These are phyloP conservation scores for Limnephilus rhombicus DNA, from an alignment of 2,888 invertebrate genomes.

Conservation along the genomic window DNA sequence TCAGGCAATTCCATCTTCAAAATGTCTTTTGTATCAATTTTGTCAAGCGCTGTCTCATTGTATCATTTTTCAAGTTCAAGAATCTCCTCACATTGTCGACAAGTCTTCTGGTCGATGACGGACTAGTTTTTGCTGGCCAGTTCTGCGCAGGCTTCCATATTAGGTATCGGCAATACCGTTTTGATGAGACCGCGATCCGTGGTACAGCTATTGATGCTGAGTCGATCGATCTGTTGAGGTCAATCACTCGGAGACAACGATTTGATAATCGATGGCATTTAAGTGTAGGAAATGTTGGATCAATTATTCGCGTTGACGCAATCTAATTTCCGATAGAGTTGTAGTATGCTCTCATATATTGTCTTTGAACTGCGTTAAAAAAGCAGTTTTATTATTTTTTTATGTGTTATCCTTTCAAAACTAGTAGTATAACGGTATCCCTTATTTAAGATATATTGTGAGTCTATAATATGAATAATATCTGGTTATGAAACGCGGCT, in stretches of 20 bases:
- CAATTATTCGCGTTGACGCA: not conserved
- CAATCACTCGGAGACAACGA: not conserved
- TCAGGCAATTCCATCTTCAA: not conserved
- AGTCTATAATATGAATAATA: too few species aligned
- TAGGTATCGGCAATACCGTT: slow-evolving; percentile 17
- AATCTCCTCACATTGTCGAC: not conserved
- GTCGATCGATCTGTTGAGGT: not conserved
- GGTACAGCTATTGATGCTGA: not conserved
- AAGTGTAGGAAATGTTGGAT: not conserved
- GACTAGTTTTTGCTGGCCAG: slow-evolving; percentile 13
- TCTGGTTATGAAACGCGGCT: too few species aligned
- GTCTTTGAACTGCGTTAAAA: too few species aligned
- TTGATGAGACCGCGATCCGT: not conserved
- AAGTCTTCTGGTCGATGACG: not conserved
- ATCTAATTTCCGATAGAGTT: not conserved
- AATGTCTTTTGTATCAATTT: not conserved
- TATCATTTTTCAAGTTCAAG: slow-evolving; percentile 1
- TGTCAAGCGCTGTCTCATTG: slow-evolving; percentile 1
- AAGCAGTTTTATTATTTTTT: too few species aligned
- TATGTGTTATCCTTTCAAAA: too few species aligned
- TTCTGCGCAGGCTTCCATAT: slow-evolving; percentile 19
- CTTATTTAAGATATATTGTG: too few species aligned
- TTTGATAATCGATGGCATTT: not conserved
- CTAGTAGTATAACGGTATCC: too few species aligned
- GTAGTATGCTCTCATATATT: not conserved